These are phyloP conservation scores for Dione juno DNA, from an alignment of 2,888 invertebrate genomes.

Conservation along the genomic window DNA sequence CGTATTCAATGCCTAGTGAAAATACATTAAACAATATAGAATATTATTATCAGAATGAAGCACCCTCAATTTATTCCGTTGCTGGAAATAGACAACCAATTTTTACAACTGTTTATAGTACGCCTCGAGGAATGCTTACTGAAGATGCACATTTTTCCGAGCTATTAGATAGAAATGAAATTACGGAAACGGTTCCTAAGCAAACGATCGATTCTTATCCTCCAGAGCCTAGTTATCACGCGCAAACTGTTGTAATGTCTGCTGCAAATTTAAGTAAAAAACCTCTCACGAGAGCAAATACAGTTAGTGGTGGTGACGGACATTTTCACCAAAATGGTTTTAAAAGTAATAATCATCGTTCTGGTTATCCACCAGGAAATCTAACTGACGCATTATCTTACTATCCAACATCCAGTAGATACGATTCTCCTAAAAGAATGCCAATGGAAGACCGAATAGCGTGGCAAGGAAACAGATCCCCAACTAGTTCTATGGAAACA, in stretches of 20 bases:
- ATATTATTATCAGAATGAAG: slow-evolving; percentile 79
- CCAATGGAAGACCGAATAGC: slow-evolving; percentile 85
- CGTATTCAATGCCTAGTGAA: slow-evolving; percentile 61
- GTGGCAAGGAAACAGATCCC: slow-evolving; percentile 85
- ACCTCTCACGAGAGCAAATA: slow-evolving; percentile 83
- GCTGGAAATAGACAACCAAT: slow-evolving; percentile 88
- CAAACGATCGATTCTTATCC: slow-evolving; percentile 76
- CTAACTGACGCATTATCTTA: slow-evolving; percentile 92
- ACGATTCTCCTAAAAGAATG: slow-evolving; percentile 82
- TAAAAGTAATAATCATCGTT: slow-evolving; percentile 85
- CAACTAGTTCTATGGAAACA: slow-evolving; percentile 85
- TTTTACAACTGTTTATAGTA: slow-evolving; percentile 89
- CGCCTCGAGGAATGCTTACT: slow-evolving; percentile 85
- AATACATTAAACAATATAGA: slow-evolving; percentile 70
- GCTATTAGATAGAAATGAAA: slow-evolving; percentile 85
- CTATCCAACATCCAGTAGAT: slow-evolving; percentile 88
- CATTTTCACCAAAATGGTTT: slow-evolving; percentile 85
- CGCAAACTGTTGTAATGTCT: slow-evolving; percentile 81
- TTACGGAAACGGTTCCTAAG: slow-evolving; percentile 66
- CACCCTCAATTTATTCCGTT: slow-evolving; percentile 89
- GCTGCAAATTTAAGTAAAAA: slow-evolving; percentile 70
- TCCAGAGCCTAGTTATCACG: slow-evolving; percentile 83
- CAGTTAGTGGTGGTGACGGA: slow-evolving; percentile 81
- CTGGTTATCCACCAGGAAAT: slow-evolving; percentile 88
- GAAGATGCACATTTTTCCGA: slow-evolving; percentile 87